Evolutionary conservation across 2,888 invertebrate genomes (phyloP), one percentile per base, ranked within the genome.

Genomic region (Orthosia gothica): DNA sequence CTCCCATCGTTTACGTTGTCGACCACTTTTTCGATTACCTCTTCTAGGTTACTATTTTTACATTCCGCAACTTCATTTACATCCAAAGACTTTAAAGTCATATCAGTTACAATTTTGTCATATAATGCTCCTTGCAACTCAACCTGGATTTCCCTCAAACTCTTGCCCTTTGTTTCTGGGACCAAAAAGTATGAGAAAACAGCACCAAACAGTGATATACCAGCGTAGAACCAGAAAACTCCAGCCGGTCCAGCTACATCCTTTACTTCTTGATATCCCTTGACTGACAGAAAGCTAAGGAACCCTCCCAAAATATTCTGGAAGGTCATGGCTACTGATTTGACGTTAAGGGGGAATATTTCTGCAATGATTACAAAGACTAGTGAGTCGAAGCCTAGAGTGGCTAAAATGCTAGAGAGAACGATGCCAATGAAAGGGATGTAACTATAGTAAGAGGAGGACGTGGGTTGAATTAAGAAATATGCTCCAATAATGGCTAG

Each of bases 211-310:
- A 96, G 89, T 11, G 96, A 93, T 3, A 95, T 91, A 0, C 86
- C 62, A 0, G 95, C 93, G 78, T 96, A 97, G 74, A 96, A 91
- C 81, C 93, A 94, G 75, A 97, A 97, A 0, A 96, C 95, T 5
- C 95, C 93, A 65, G 94, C 94, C 40, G 96, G 91, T 0, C 97
- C 97, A 1, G 90, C 90, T 0, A 84, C 70, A 66, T 97, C 94
- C 58, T 95, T 94, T 0, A 97, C 86, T 26, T 93, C 90, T 82
- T 97, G 97, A 79, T 97, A 97, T 52, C 95, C 90, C 85, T 97
- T 97, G 1, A 96, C 94, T 0, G 40, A 40, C 40, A 40, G 96
- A 94, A 97, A 97, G 5, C 96, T 97, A 11, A 96, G 87, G 0
- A 96, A 64, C 15, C 74, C 85, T 1, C 40, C 95, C 94, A 78